A percentile compares a stretch with the other conserved stretches of the same genome.
These are phyloP conservation scores for Drosophila mauritiana DNA, from an alignment of 1,140 invertebrate genomes.

Conservation along the genomic window DNA sequence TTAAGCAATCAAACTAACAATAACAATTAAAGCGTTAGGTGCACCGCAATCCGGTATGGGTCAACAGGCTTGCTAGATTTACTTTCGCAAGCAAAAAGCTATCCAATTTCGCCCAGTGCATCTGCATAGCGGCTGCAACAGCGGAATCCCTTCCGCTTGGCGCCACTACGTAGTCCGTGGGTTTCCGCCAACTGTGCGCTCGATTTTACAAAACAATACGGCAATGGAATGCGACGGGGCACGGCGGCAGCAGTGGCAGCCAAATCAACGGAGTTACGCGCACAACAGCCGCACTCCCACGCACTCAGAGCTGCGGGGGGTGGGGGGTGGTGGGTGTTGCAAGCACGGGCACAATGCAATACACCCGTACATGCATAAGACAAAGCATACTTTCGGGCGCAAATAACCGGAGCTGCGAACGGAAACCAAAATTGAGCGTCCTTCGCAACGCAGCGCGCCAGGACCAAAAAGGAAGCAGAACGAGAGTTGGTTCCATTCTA, in stretches of 20 bases:
- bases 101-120: constrained; percentile 23
- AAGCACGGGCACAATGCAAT: constrained; percentile 3
- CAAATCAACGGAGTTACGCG: constrained; percentile 77
- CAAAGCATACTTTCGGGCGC: constrained; percentile 79
- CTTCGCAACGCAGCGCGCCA: constrained; percentile 25
- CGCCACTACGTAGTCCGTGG: constrained; percentile 45
- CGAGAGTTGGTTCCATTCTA: constrained; percentile 55
- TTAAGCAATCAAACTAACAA: neutral
- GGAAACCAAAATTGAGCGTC: constrained; percentile 66
- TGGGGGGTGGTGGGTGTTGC: neutral
- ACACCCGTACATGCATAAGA: constrained; percentile 43
- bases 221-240: constrained; percentile 36
- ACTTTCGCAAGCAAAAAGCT: neutral
- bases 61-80: neutral
- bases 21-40: neutral
- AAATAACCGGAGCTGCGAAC: constrained; percentile 69
- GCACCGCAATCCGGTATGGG: neutral
- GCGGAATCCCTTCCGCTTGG: constrained; percentile 66
- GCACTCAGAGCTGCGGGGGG: neutral
- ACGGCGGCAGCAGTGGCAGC: constrained; percentile 30
- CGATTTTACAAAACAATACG: constrained; percentile 68
- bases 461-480: constrained; percentile 23
- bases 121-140: constrained; percentile 4
- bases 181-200: constrained; percentile 66
- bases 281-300: constrained; percentile 33